phyloP scores from a whole-genome alignment of 2,888 invertebrate genomes.

The Cheilosia grossa region DNA sequence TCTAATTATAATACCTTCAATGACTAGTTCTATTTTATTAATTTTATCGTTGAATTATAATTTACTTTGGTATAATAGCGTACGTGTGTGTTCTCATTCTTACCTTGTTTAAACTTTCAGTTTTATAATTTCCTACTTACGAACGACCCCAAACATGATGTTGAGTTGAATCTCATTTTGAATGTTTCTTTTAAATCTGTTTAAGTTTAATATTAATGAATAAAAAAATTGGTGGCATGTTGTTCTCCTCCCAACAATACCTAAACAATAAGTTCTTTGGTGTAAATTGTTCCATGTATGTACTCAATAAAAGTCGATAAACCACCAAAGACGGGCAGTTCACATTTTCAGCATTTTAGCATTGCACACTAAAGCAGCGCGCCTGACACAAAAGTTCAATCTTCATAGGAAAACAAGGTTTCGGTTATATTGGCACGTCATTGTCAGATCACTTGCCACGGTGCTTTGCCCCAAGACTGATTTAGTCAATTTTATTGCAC shows the following conservation, averaged over 20 bases:
- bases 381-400: too few relatives aligned
- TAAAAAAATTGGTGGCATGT: slow-evolving; percentile 60
- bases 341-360: too few relatives aligned
- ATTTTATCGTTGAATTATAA: slow-evolving; percentile 44
- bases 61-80: slow-evolving; percentile 70
- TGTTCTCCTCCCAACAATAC: slow-evolving; percentile 14
- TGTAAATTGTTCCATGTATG: slow-evolving; percentile 41
- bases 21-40: slow-evolving; percentile 49
- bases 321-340: not conserved
- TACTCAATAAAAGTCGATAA: not conserved
- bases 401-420: too few relatives aligned
- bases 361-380: too few relatives aligned
- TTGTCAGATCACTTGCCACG: not conserved
- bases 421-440: too few relatives aligned
- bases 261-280: not conserved
- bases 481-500: not conserved
- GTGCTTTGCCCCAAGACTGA: not conserved
- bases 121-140: slow-evolving; percentile 52
- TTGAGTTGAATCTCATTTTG: not conserved
- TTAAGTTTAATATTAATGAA: slow-evolving; percentile 22
- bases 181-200: too few relatives aligned
- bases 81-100: slow-evolving; percentile 12
- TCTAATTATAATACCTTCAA: slow-evolving; percentile 14
- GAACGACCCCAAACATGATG: not conserved
- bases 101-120: slow-evolving; percentile 9